phyloP scores from a whole-genome alignment of 1,140 invertebrate genomes.

The Doryteuthis pealeii region DNA sequence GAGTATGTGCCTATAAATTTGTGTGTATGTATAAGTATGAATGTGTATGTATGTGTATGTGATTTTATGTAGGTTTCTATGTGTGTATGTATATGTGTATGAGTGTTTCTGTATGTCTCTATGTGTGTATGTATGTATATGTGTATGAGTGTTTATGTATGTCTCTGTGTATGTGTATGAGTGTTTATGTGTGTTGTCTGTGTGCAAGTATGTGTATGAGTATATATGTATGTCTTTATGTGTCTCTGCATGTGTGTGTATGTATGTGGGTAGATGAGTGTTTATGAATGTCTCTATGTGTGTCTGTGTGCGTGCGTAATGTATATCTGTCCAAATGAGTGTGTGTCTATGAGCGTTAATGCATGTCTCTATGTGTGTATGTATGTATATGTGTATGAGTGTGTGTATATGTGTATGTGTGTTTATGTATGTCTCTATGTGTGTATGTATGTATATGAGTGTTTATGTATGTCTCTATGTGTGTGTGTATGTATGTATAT shows the following conservation, averaged over 20 bases:
- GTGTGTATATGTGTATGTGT: not conserved
- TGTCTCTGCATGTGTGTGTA: not conserved
- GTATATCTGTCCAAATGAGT: too few relatives aligned
- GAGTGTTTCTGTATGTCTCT: too few relatives aligned
- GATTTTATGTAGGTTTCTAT: too few relatives aligned
- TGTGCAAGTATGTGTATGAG: not conserved
- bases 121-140: not conserved
- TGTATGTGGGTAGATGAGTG: too few relatives aligned
- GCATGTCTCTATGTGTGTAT: not conserved
- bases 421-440: not conserved
- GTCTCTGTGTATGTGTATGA: not conserved
- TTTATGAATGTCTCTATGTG: too few relatives aligned
- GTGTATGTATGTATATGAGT: not conserved
- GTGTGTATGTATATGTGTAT: too few relatives aligned
- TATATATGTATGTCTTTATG: conserved; percentile 1
- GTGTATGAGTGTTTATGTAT: not conserved
- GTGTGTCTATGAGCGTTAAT: too few relatives aligned
- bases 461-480: not conserved
- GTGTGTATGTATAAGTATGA: not conserved
- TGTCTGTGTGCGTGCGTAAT: too few relatives aligned
- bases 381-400: not conserved
- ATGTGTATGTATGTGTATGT: too few relatives aligned
- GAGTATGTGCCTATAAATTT: not conserved
- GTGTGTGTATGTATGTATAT: not conserved
- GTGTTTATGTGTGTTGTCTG: not conserved